Base-by-base conservation (phyloP, 2,888 invertebrate genomes). In the Athalia circularis region DNA sequence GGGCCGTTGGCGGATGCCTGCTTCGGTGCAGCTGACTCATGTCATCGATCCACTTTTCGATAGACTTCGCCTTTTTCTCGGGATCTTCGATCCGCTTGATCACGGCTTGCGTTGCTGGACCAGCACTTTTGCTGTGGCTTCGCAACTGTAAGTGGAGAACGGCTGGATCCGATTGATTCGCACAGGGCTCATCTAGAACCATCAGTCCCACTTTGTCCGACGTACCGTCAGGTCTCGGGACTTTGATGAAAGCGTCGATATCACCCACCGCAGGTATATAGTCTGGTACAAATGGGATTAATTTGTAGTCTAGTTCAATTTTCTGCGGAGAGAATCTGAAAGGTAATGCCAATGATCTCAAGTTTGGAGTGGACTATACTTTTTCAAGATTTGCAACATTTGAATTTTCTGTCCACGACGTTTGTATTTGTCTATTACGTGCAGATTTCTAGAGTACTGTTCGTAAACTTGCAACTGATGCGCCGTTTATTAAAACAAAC, bases 261-360 rank as follows among this genome's bases (percentile, higher is more conserved):
- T 99, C 99, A 0, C 99, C 99, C 67, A 99, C 98, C 0, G 98
- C 97, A 7, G 99, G 99, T 84, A 99, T 96, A 91, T 95, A 99
- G 87, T 99, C 99, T 0, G 99, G 98, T 77, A 99, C 94, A 89
- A 99, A 99, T 0, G 99, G 98, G 86, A 96, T 95, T 87, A 99
- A 92, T 87, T 96, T 96, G 89, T 96, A 95, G 75, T 97, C 97
- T 64, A 98, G 93, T 83, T 97, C 97, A 77, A 98, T 95, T 85
- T 95, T 95, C 90, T 98, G 98, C 0, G 99, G 98, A 0, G 97
- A 96, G 89, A 98, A 99, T 87, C 98, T 98, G 86, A 7, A 84
- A 76, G 77, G 5, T 13, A 62, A 15, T 4, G 47, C 6, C 47
- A 67, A 43, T 43, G 8, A 67, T 29, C 11, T 43, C n/a, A 11